Conservation (phyloP, 2,888 invertebrate genomes). For the Actias luna region DNA sequence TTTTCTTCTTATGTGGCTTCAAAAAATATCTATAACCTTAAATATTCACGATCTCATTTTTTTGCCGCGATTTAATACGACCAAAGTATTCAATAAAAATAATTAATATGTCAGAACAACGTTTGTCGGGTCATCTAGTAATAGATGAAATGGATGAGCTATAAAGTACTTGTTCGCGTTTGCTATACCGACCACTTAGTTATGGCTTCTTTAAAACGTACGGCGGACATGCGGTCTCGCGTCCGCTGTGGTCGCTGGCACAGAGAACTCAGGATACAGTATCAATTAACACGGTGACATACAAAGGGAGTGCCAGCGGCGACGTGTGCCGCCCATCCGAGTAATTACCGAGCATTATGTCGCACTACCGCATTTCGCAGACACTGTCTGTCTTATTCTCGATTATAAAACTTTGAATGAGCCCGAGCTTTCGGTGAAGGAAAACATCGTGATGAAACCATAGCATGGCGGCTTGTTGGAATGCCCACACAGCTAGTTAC, state of each 20-base stretch:
- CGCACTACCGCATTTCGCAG: not conserved
- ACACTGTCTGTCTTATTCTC: not conserved
- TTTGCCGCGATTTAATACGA: too few relatives aligned
- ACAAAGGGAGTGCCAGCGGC: not conserved
- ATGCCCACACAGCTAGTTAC: too few relatives aligned
- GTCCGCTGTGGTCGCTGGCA: not conserved
- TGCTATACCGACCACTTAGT: not conserved
- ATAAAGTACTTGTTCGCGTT: not conserved
- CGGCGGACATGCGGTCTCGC: not conserved
- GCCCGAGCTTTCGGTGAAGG: too few relatives aligned
- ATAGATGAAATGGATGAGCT: not conserved
- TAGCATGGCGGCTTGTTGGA: too few relatives aligned
- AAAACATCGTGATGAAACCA: too few relatives aligned
- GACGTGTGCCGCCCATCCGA: not conserved
- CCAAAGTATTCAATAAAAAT: too few relatives aligned
- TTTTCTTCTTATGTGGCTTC: too few relatives aligned
- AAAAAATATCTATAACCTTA: too few relatives aligned
- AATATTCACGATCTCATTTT: too few relatives aligned
- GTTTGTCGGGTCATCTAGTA: too few relatives aligned
- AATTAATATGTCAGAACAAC: too few relatives aligned
- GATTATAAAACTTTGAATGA: not conserved
- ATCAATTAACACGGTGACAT: constrained; percentile 5
- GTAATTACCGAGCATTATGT: not conserved
- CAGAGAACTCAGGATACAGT: not conserved
- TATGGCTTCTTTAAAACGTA: not conserved